Evolutionary conservation across 2,113 vertebrate genomes (phyloP), one percentile per base, ranked within the genome.

Genomic region (Tychaedon coryphoeus): DNA sequence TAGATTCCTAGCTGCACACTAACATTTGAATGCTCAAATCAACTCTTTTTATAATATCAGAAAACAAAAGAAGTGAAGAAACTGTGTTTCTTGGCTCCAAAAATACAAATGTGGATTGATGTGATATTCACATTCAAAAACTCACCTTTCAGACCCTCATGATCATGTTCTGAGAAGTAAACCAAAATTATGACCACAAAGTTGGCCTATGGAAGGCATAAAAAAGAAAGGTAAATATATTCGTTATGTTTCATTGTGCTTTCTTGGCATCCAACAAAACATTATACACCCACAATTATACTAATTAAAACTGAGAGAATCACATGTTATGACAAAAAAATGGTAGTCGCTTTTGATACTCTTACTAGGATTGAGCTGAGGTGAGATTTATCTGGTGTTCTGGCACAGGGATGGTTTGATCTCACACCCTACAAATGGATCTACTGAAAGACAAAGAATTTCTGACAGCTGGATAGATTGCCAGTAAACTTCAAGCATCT

Each of bases 281-380:
- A 33, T 28, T n/a, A 31, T 31, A 14, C 2, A 54, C 19, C 45
- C 38, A 17, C 0, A 61, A 24, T 29, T 57, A 6, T 19, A 14
- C 1, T 22, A 51, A 57, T 28, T 12, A 7, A 38, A 40, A 54
- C 23, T 34, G 6, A 47, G 3, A 78, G 0, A 69, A 43, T 28
- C 5, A 14, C 7, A 51, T 33, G 1, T 16, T 23, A 15, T 80
- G 15, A 42, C 4, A 47, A 70, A 82, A 65, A 61, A 33, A 4
- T 10, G 4, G 1, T 6, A 66, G 3, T 13, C 1, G 0, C 1
- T 47, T 81, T 51, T 75, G 28, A 48, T 60, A 23, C 2, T 33
- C 1, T 29, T 79, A 43, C 8, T 5, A 73, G 22, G 48, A 23
- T 8, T 65, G 8, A 51, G 4, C 3, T 60, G 10, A 71, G 5